Base-by-base conservation (phyloP, 2,797 vertebrate species). In the Rachycentron canadum region DNA sequence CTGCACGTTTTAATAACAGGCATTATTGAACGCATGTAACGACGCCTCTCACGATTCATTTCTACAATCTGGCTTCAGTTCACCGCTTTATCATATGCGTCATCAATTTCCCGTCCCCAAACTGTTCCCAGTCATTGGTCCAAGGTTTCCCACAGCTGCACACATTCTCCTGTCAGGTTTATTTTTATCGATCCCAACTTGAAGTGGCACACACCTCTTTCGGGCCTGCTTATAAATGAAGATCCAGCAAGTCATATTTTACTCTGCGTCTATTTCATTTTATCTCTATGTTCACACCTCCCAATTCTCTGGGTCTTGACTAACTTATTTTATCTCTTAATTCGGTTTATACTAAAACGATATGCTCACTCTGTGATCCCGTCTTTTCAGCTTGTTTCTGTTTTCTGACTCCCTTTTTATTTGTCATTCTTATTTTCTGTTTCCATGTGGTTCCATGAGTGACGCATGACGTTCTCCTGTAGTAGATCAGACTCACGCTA, bases 401-500 rank as follows among this genome's bases (percentile, higher is more conserved):
- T 23, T 69, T 77, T 36, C 13, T 12, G 13, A 26, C 13, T 52
- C 14, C 19, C 7, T 21, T 43, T 7, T 19, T 21, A 19, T 17
- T 45, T 45, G 16, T 17, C n/a, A n/a, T n/a, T 12, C 32, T 11
- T n/a, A 11, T 26, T 47, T 53, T 57, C 25, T 55, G 23, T 65
- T 72, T 65, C 16, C 16, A 30, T 30, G 17, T 49, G 7, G 10
- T 47, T 65, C 40, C 25, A 5, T 59, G 59, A 75, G 64, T 5
- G 17, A 57, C 66, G 50, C 17, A 50, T 28, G 16, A 52, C 40
- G 23, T 34, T 75, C 25, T 61, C 40, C 40, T 63, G 8, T 40
- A 49, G 67, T 14, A 75, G 73, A 81, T 79, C 78, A 86, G 76
- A 68, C 58, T 56, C 53, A 62, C 59, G 53, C 45, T 23, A 73